Base-by-base conservation (phyloP, 1,140 invertebrate species). In the Diorhabda carinulata region DNA sequence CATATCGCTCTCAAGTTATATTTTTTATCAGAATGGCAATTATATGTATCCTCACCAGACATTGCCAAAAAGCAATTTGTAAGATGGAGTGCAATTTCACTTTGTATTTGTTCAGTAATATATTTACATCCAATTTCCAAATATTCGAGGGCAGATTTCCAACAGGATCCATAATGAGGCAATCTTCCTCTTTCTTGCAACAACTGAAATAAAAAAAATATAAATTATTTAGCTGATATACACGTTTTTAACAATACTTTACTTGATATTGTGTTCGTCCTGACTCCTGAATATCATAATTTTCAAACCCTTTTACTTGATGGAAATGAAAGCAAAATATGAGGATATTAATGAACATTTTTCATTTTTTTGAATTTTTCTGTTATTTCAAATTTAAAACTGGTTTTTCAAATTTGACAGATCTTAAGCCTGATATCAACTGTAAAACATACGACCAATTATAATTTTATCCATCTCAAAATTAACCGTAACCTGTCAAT, bases 61-160 rank as follows among this genome's bases (percentile, higher is more conserved):
- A 86, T 87, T 75, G 86, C 80, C 25, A 89, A 78, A 78, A 90
- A 91, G 79, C 90, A 91, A 76, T 90, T 87, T 2, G 88, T 83
- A 74, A 91, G 85, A n/a, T 80, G 75, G 44, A 91, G 77, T 5
- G 89, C 87, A 42, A 91, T 79, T 25, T 85, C 74, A 43, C 84
- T 85, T 79, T 90, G 89, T 25, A 83, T 78, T 9, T 87, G 80
- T 74, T 90, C 88, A 10, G 84, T 85, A 56, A 91, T 75, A 41
- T 81, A 78, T 56, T 85, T 81, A 77, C 89, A 91, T 7, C 83
- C 86, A 52, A 73, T 76, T 70, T 89, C 76, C 2, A 90, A 76
- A 44, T 81, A 70, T 67, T 81, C 73, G 3, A 91, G 68, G 2
- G 87, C 87, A 71, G 80, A 72, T 60, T 82, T 85, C 89, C 89